Evolutionary conservation across 2,888 invertebrate genomes (phyloP), one percentile per base, ranked within the genome.

Genomic region (Drosophila gaucha): DNA sequence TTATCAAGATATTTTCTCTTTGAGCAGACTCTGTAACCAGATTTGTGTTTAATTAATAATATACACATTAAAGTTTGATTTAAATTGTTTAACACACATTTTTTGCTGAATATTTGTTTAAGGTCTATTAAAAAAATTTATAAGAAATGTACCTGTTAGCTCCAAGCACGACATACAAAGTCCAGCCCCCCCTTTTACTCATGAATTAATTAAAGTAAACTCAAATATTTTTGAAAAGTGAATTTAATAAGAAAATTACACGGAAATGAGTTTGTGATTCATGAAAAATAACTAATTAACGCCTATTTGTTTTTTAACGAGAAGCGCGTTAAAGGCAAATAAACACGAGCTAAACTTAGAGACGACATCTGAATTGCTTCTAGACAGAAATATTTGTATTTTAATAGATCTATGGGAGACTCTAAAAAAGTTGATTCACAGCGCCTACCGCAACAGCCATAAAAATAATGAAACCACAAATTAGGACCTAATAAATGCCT

Each of bases 401-500:
- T n/a, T n/a, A n/a, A n/a, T n/a, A n/a, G n/a, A n/a, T n/a, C n/a
- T n/a, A n/a, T n/a, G n/a, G n/a, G n/a, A n/a, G n/a, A n/a, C n/a
- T n/a, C n/a, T n/a, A 12, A 43, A 28, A 3, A 47, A n/a, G 55
- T 22, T 20, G 10, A 24, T 24, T 28, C 30, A n/a, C 31, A 20
- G 43, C 35, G 46, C 74, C 80, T 77, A 77, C 78, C 80, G 47
- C 74, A 83, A 84, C 85, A 80, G 26, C n/a, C 14, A 22, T 35
- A 35, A 35, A 31, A 74, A 52, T 62, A 50, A 8, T 22, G 9
- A 52, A 58, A 43, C 46, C 70, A 49, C 66, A 67, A 78, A 62
- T 70, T 52, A 43, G 36, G 31, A 39, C 24, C 20, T 41, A n/a
- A 47, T 22, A 52, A 50, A 52, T 56, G 14, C 28, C 65, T 30